Percentiles rank a stretch among this genome's conserved stretches.
These are phyloP conservation scores for Cataglyphis albicans DNA, from an alignment of 2,888 invertebrate species.

Conservation along the genomic window DNA sequence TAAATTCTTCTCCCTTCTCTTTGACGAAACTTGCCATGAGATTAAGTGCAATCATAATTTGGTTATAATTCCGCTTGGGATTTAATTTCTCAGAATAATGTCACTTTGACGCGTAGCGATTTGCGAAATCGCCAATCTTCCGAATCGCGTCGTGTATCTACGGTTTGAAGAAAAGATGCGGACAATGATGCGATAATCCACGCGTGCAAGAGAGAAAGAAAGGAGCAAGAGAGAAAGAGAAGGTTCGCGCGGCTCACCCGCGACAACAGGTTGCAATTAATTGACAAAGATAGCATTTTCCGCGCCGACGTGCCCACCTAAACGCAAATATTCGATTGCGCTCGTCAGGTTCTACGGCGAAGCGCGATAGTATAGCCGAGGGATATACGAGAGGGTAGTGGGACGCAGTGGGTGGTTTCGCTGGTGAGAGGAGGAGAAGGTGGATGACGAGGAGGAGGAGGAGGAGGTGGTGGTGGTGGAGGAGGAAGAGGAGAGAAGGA, in stretches of 20 bases:
- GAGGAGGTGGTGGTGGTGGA: constrained; percentile 59
- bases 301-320: constrained; percentile 81
- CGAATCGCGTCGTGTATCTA: constrained; percentile 67
- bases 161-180: constrained; percentile 3
- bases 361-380: constrained; percentile 58
- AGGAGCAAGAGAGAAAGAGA: background rate
- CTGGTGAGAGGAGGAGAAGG: constrained; percentile 49
- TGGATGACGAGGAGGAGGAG: constrained; percentile 54
- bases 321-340: constrained; percentile 84
- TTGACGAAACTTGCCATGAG: background rate
- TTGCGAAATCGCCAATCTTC: constrained; percentile 80
- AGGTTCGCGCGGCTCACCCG: constrained; percentile 60
- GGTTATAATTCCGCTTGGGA: background rate
- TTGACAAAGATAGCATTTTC: constrained; percentile 85
- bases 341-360: constrained; percentile 72
- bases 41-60: constrained; percentile 17
- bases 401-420: constrained; percentile 53
- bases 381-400: constrained; percentile 45
- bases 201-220: constrained; percentile 1
- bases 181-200: constrained; percentile 9
- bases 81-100: constrained; percentile 29
- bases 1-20: background rate
- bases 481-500: constrained; percentile 64
- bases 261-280: constrained; percentile 85
- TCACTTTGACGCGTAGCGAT: constrained; percentile 63